Conservation (phyloP, 2,797 vertebrate genomes). For the Phyllotis vaccarum region DNA sequence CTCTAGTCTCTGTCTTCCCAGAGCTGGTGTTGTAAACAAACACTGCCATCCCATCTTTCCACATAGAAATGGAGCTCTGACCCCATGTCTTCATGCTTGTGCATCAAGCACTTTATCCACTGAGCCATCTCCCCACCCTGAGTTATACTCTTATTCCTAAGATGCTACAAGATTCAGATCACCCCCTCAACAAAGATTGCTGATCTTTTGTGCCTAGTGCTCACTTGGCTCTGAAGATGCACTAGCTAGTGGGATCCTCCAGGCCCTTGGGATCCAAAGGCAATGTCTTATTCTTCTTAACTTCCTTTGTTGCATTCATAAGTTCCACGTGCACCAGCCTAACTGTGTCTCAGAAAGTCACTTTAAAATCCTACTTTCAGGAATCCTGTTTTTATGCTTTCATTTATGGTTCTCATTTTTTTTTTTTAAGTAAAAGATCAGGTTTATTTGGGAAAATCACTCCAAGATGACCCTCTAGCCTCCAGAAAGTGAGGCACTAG, state of each 20-base stretch:
- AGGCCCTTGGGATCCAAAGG: not conserved
- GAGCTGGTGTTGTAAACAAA: not conserved
- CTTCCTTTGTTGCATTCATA: not conserved
- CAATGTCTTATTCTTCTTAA: not conserved
- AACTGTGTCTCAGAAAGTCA: not conserved
- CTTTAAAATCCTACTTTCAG: conserved; percentile 13
- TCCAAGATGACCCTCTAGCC: too few relatives aligned
- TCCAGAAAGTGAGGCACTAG: too few relatives aligned
- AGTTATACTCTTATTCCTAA: not conserved
- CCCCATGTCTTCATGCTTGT: not conserved
- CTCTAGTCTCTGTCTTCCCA: not conserved
- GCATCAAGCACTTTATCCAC: too few relatives aligned
- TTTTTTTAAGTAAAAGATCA: too few relatives aligned
- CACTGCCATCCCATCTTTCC: not conserved
- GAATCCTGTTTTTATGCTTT: conserved; percentile 34
- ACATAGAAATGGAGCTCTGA: not conserved
- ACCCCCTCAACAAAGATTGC: not conserved
- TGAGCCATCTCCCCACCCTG: not conserved
- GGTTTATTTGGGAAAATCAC: too few relatives aligned
- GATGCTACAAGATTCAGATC: not conserved
- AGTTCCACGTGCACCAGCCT: not conserved
- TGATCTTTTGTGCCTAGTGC: not conserved
- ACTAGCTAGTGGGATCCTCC: not conserved
- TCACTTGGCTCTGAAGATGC: not conserved
- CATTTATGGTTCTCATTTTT: too few relatives aligned